phyloP scores from a whole-genome alignment of 1,140 invertebrate species.

The Teleogryllus occipitalis region DNA sequence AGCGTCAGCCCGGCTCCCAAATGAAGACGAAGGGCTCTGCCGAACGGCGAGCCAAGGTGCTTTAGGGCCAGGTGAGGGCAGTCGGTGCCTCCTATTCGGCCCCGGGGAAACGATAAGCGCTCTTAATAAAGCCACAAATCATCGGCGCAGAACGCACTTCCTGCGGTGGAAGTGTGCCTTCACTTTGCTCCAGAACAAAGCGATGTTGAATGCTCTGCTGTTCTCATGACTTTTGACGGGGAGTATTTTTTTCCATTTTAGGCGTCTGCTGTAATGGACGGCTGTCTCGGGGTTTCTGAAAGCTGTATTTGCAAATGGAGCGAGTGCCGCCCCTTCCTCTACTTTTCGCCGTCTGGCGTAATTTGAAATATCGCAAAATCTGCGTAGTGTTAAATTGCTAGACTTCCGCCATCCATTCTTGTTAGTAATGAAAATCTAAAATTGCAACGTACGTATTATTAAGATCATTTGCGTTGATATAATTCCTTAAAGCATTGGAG shows the following conservation, averaged over 20 bases:
- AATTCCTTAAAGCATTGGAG: too few relatives aligned
- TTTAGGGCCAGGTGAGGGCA: too few relatives aligned
- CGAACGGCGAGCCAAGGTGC: background rate
- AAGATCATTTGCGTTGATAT: too few relatives aligned
- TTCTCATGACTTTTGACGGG: background rate
- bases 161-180: background rate
- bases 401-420: too few relatives aligned
- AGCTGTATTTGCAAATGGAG: background rate
- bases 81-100: too few relatives aligned
- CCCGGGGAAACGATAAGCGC: background rate
- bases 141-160: background rate
- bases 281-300: background rate
- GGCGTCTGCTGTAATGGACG: too few relatives aligned
- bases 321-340: too few relatives aligned
- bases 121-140: constrained; percentile 5
- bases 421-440: too few relatives aligned
- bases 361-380: too few relatives aligned
- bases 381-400: too few relatives aligned
- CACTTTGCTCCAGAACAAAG: background rate
- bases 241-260: background rate
- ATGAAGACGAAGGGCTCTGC: background rate
- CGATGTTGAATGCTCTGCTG: background rate
- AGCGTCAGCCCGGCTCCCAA: background rate
- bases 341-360: too few relatives aligned
- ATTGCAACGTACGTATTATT: too few relatives aligned